Conservation (phyloP, 1,140 invertebrate genomes). For the Eufriesea mexicana region DNA sequence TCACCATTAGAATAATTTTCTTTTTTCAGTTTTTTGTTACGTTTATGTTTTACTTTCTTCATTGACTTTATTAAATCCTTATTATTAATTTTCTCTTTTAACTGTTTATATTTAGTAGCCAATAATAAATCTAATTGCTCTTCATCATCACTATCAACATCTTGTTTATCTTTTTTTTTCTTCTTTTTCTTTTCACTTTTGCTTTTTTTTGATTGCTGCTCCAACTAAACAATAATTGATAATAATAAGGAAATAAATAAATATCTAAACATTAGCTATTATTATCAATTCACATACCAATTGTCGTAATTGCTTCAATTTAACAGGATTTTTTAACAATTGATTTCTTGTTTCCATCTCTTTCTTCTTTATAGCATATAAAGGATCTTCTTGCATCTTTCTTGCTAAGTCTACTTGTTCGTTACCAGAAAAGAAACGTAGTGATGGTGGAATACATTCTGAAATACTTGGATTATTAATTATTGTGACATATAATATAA, state of each 20-base stretch:
- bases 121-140: constrained; percentile 76
- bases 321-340: constrained; percentile 94
- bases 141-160: constrained; percentile 74
- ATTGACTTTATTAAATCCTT: constrained; percentile 75
- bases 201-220: constrained; percentile 79
- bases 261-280: background rate
- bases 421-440: constrained; percentile 85
- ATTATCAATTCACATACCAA: constrained; percentile 84
- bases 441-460: constrained; percentile 90
- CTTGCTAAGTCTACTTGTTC: constrained; percentile 90
- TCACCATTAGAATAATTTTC: constrained; percentile 41
- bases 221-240: constrained; percentile 64
- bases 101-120: constrained; percentile 77
- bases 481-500: background rate
- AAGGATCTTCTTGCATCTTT: constrained; percentile 95
- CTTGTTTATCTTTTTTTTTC: constrained; percentile 83
- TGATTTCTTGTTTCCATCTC: constrained; percentile 92
- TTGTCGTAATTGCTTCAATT: constrained; percentile 91
- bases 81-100: constrained; percentile 76
- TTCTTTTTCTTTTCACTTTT: constrained; percentile 79
- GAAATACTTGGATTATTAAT: background rate
- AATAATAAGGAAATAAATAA: constrained; percentile 21
- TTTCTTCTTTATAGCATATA: constrained; percentile 92
- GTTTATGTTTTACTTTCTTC: constrained; percentile 73
- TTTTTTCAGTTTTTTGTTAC: constrained; percentile 58